phyloP scores from a whole-genome alignment of 2,888 invertebrate species.

The Oscheius sp. region DNA sequence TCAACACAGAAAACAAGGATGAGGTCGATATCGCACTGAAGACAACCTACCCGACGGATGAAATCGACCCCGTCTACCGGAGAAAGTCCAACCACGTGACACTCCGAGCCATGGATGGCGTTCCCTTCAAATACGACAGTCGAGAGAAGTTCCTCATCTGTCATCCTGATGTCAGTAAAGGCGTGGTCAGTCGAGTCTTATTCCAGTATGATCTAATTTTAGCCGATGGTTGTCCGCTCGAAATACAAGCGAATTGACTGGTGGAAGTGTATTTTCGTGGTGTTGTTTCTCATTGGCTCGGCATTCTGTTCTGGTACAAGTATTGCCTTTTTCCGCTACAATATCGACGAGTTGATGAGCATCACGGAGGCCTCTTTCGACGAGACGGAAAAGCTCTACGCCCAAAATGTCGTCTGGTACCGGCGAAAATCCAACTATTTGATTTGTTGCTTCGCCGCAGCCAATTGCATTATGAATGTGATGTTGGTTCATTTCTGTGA shows the following conservation, averaged over 20 bases:
- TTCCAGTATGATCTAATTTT: not conserved
- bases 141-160: constrained; percentile 13
- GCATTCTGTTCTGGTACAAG: constrained; percentile 20
- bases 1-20: not conserved
- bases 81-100: not conserved
- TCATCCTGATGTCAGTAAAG: not conserved
- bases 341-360: constrained; percentile 8
- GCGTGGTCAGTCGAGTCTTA: not conserved
- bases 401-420: constrained; percentile 8
- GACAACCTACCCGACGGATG: constrained; percentile 5
- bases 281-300: constrained; percentile 1
- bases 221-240: constrained; percentile 11
- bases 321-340: constrained; percentile 28
- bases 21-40: not conserved
- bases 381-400: constrained; percentile 4
- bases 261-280: constrained; percentile 1
- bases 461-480: constrained; percentile 24
- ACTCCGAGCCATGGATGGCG: not conserved
- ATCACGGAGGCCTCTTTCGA: constrained; percentile 19
- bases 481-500: not conserved
- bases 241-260: not conserved
- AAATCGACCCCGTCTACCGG: not conserved
- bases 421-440: constrained; percentile 23
- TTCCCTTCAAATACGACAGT: constrained; percentile 4
- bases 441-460: constrained; percentile 17